Percentiles rank a stretch among this genome's conserved stretches.
phyloP scores from a whole-genome alignment of 2,888 invertebrate species.

The Macrophya alboannulata region DNA sequence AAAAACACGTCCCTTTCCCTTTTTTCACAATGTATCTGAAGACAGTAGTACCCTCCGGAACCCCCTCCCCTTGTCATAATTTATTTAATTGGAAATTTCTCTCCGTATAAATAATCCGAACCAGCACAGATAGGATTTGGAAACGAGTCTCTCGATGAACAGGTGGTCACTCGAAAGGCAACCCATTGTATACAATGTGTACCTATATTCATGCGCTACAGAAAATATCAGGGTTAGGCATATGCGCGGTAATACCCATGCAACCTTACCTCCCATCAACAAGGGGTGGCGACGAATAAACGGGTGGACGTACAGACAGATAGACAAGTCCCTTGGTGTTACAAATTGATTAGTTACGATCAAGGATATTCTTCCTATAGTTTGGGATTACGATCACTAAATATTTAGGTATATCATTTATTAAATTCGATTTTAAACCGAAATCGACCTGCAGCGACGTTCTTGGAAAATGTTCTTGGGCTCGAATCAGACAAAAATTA shows the following conservation, averaged over 20 bases:
- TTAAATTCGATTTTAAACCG: background rate
- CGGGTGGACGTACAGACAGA: slow-evolving; percentile 9
- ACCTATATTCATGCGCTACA: slow-evolving; percentile 62
- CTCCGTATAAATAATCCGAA: background rate
- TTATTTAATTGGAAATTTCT: background rate
- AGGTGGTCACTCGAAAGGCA: slow-evolving; percentile 71
- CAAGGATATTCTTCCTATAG: background rate
- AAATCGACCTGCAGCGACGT: background rate
- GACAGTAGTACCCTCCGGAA: background rate
- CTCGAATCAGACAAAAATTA: no score
- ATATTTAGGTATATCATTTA: background rate
- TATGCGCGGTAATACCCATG: slow-evolving; percentile 73
- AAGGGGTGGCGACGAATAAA: slow-evolving; percentile 1
- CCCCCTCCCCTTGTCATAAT: background rate
- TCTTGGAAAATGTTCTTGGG: background rate
- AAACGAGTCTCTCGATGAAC: slow-evolving; percentile 64
- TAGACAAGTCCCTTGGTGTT: slow-evolving; percentile 43
- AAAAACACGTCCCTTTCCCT: background rate
- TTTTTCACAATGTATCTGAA: background rate
- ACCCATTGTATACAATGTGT: slow-evolving; percentile 65
- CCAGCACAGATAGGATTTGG: slow-evolving; percentile 58
- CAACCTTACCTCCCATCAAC: slow-evolving; percentile 63
- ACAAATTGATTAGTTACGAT: slow-evolving; percentile 50
- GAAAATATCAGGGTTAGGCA: slow-evolving; percentile 65
- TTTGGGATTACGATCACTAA: slow-evolving; percentile 13